Evolutionary conservation across 2,888 invertebrate genomes (phyloP), one percentile per base, ranked within the genome.

Genomic region (Scrobipalpa costella): DNA sequence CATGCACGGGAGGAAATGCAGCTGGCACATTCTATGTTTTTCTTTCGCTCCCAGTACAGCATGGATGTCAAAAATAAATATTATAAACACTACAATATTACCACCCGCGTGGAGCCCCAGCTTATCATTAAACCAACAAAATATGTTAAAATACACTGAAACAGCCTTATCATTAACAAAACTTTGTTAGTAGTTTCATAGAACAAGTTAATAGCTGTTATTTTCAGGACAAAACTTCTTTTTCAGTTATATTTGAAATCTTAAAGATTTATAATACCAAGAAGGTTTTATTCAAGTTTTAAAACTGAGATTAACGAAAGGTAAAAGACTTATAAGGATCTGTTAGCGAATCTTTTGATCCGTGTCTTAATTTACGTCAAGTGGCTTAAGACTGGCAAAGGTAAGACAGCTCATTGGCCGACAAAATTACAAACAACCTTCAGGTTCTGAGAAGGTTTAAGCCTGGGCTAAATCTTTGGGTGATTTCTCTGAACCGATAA

Each of bases 71-170:
- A n/a, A n/a, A n/a, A n/a, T n/a, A n/a, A n/a, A 38, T 38, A 49
- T 5, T 49, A 49, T 19, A 2, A 21, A 49, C 19, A 7, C 3
- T 49, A 49, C 19, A 49, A 13, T 8, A 21, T 52, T 13, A 21
- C 6, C 73, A 77, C 83, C 83, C 79, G 71, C 64, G 67, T 47
- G 65, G 81, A 67, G 80, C 84, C 84, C 21, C 50, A 52, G 19
- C 27, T 73, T 76, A 79, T 77, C 78, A 76, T 62, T 68, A 69
- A 68, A 68, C 74, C 81, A 83, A 84, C 82, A 80, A 79, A n/a
- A 72, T 69, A 70, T 62, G 67, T 19, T 44, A 0, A 27, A 34
- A 55, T 8, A 27, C 7, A 55, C 55, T 55, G 13, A 55, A 55
- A 55, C 55, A 55, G 13, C n/a, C 15, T 27, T 55, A 15, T 15